phyloP scores from a whole-genome alignment of 1,140 invertebrate genomes.

The Prorops nasuta region DNA sequence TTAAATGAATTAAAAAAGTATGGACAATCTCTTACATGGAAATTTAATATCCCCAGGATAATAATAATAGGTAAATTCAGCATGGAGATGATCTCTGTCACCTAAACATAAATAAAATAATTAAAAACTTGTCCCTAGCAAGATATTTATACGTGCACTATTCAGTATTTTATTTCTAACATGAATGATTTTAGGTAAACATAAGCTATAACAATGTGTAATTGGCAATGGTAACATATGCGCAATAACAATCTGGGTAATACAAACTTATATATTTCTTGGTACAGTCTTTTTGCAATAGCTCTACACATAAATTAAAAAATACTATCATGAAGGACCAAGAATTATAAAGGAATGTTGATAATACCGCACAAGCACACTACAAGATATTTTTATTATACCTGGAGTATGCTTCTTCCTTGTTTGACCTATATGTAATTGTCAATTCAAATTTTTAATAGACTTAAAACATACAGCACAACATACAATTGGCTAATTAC shows the following conservation, averaged over 20 bases:
- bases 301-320: too few relatives aligned
- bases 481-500: neutral
- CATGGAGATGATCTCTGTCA: conserved; percentile 84
- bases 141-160: conserved; percentile 13
- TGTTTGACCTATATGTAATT: conserved; percentile 50
- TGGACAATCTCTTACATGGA: conserved; percentile 69
- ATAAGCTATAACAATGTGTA: neutral
- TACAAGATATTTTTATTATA: conserved; percentile 37
- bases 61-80: conserved; percentile 96
- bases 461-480: neutral
- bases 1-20: conserved; percentile 6
- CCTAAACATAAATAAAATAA: conserved; percentile 59
- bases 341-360: conserved; percentile 1
- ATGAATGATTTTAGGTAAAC: neutral
- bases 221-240: too few relatives aligned
- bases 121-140: too few relatives aligned
- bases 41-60: conserved; percentile 92
- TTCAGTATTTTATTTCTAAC: conserved; percentile 1
- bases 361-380: conserved; percentile 17
- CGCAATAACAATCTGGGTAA: too few relatives aligned
- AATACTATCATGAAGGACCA: too few relatives aligned
- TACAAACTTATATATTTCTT: too few relatives aligned
- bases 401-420: conserved; percentile 54
- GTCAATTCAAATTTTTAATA: conserved; percentile 19
- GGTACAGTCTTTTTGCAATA: too few relatives aligned